Percentiles rank a stretch among this genome's conserved stretches.
Conservation (phyloP, 2,888 invertebrate species). For the Troglohyphantes excavatus region DNA sequence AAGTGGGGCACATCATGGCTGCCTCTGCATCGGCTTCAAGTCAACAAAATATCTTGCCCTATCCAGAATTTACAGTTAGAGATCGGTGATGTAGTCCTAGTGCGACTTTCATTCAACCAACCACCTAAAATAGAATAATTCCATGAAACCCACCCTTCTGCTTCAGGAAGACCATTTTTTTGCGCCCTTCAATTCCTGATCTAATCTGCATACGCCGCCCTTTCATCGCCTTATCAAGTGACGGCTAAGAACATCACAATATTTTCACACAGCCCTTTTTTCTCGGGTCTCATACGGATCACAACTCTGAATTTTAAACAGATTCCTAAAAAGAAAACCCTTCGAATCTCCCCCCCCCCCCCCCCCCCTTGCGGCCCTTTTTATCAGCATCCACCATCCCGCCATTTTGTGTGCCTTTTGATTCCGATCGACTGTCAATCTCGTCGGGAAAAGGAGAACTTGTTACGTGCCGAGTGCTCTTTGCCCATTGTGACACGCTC, state of each 20-base stretch:
- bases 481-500: neutral
- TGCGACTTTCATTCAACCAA: too few species aligned
- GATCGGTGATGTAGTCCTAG: too few species aligned
- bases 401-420: neutral
- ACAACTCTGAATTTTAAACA: slow-evolving; percentile 6
- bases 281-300: neutral
- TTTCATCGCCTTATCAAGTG: neutral
- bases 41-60: too few species aligned
- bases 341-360: too few species aligned
- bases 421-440: slow-evolving; percentile 9
- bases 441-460: neutral
- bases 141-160: too few species aligned
- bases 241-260: neutral
- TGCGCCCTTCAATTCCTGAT: neutral
- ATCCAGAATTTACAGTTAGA: too few species aligned
- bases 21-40: too few species aligned
- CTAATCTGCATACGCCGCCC: neutral
- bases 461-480: neutral
- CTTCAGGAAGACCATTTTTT: too few species aligned
- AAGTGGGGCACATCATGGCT: too few species aligned
- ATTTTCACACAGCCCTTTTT: slow-evolving; percentile 1
- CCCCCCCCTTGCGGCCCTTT: neutral
- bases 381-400: neutral
- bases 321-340: neutral
- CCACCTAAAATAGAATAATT: neutral